Base-by-base conservation (phyloP, 1,140 invertebrate genomes). In the Gyrodactylus bullatarudis region DNA sequence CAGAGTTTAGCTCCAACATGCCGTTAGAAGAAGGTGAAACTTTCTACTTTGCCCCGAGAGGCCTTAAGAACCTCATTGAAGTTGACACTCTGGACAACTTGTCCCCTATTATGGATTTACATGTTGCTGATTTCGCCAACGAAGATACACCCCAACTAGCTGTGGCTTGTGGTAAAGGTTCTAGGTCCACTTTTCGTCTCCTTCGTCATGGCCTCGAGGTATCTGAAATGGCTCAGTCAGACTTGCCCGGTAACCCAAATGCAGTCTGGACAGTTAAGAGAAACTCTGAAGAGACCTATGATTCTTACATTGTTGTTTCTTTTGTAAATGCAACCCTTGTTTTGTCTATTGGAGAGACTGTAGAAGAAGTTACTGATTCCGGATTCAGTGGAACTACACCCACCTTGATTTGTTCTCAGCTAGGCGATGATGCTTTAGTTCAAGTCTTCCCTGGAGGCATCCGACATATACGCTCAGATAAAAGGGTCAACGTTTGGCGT, bases 301-400 rank as follows among this genome's bases (percentile, higher is more conserved):
- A 99, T 86, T 89, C 94, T 68, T 98, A 98, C 83, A 99, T 99
- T 84, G 93, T 99, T 80, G 95, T 99, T 75, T 98, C 94, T 68
- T 99, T 99, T 86, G 88, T 96, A 54, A 99, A 98, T 83, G 95
- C 95, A 74, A 99, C 95, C 25, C 85, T 99, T 76, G 94, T 99
- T 74, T 84, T 99, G 76, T 95, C 91, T 76, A 99, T 99, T 80
- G 95, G 95, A 76, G 95, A 99, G 82, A 99, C 93, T 75, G 95
- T 99, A 26, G 95, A 99, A 82, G 95, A 99, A 88, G 94, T 97
- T 0, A 94, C 93, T 1, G 94, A 99, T 82, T 98, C 93, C 72
- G 95, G 95, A 26, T 99, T 99, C 80, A 83, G 98, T 72, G 94
- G 94, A 75, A 98, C 94, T 0, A 97, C 93, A 0, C 93, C 92